Conservation (phyloP, 2,888 invertebrate species). For the Incurvaria masculella region DNA sequence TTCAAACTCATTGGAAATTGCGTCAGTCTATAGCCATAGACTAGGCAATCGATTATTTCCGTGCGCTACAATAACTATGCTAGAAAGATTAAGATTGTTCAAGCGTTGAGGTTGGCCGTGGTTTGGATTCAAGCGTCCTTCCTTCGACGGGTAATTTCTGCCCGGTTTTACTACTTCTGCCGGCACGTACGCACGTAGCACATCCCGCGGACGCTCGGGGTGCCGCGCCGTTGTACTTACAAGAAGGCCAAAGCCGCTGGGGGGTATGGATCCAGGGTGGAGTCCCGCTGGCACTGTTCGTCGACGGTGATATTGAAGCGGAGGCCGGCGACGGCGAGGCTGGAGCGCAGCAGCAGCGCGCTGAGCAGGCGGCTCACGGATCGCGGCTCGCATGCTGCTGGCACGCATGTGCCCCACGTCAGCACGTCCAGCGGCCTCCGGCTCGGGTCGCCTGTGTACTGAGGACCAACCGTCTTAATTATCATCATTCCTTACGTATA, state of each 20-base stretch:
- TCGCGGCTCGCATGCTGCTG: conserved; percentile 35
- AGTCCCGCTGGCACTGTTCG: conserved; percentile 30
- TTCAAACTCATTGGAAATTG: no score
- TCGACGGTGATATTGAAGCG: conserved; percentile 27
- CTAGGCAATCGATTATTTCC: no score
- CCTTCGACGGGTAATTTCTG: no score
- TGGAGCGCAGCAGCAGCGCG: conserved; percentile 35
- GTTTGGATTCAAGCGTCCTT: no score
- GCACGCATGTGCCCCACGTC: conserved; percentile 56
- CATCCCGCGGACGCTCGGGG: no score
- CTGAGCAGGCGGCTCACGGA: conserved; percentile 32
- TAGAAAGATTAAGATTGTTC: no score
- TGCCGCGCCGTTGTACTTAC: not conserved
- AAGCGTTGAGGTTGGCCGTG: no score
- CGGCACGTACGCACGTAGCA: no score
- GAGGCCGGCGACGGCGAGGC: conserved; percentile 37
- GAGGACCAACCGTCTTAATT: not conserved
- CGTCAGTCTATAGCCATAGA: no score
- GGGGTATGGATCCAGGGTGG: not conserved
- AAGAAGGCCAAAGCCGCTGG: not conserved
- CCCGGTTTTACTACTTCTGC: no score
- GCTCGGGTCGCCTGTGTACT: conserved; percentile 2
- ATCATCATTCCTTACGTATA: no score
- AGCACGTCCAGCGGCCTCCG: conserved; percentile 35
- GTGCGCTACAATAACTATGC: no score